Conservation (phyloP, 2,797 vertebrate genomes). For the Tenualosa thibaudeaui region DNA sequence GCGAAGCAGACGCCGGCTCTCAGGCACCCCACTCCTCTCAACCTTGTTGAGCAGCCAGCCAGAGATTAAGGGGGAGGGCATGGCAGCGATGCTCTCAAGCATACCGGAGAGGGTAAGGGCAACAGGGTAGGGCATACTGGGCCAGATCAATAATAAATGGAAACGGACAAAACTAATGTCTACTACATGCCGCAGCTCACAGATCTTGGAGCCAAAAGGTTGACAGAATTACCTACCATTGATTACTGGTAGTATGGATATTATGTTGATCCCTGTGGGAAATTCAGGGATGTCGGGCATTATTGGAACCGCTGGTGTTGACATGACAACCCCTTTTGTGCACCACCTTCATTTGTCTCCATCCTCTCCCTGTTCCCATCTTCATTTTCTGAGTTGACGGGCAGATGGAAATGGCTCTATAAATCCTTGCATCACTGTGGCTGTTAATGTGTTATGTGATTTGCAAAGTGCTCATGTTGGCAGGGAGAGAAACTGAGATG, state of each 20-base stretch:
- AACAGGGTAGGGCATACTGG: neutral
- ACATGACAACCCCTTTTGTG: neutral
- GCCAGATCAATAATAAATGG: neutral
- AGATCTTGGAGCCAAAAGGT: neutral
- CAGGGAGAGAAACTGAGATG: neutral
- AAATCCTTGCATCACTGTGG: neutral
- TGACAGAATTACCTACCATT: neutral
- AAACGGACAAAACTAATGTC: neutral
- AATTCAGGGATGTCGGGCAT: too few relatives aligned
- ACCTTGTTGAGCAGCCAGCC: neutral
- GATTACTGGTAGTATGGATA: neutral
- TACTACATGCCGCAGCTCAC: neutral
- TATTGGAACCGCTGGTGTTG: neutral
- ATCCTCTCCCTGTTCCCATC: neutral
- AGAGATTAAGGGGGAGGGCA: neutral
- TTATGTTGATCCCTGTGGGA: too few relatives aligned
- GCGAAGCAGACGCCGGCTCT: conserved; percentile 35
- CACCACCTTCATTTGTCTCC: neutral
- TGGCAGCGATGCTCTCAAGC: conserved; percentile 1
- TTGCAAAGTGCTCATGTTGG: conserved; percentile 20
- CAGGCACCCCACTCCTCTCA: neutral
- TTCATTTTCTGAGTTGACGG: conserved; percentile 2
- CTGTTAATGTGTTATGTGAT: conserved; percentile 19
- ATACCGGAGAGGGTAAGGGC: conserved; percentile 3
- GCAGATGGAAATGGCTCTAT: conserved; percentile 29